phyloP scores from a whole-genome alignment of 1,140 invertebrate genomes.

The Drosophila arizonae region DNA sequence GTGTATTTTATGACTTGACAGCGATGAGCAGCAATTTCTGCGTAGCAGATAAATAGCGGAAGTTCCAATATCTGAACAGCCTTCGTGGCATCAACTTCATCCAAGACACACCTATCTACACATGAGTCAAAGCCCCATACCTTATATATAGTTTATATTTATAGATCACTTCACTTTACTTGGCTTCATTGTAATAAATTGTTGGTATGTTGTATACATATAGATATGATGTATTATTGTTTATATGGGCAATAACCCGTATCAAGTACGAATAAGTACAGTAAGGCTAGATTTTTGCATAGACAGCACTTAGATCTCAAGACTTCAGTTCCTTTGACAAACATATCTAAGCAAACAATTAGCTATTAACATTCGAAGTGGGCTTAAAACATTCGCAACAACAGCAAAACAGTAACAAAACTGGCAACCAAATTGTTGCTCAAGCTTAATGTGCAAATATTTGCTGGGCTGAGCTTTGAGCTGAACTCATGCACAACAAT shows the following conservation, averaged over 20 bases:
- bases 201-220: background rate
- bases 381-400: constrained; percentile 31
- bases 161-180: constrained; percentile 54
- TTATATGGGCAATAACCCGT: constrained; percentile 61
- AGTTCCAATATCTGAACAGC: constrained; percentile 12
- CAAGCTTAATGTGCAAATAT: constrained; percentile 67
- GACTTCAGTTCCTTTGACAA: constrained; percentile 40
- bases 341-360: constrained; percentile 68
- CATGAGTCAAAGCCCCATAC: constrained; percentile 39
- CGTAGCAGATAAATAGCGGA: constrained; percentile 20
- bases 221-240: constrained; percentile 12
- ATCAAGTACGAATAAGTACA: constrained; percentile 59
- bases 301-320: constrained; percentile 33
- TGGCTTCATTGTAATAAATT: constrained; percentile 41
- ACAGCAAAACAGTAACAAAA: constrained; percentile 33
- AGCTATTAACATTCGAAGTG: constrained; percentile 71
- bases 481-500: constrained; percentile 48
- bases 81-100: constrained; percentile 25
- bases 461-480: constrained; percentile 37
- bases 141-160: constrained; percentile 50
- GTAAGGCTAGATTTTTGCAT: constrained; percentile 51
- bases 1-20: background rate
- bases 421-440: constrained; percentile 38
- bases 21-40: constrained; percentile 16
- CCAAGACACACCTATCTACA: constrained; percentile 50